phyloP scores from a whole-genome alignment of 92 coral and sea anemone genomes.

The Micromussa lordhowensis region DNA sequence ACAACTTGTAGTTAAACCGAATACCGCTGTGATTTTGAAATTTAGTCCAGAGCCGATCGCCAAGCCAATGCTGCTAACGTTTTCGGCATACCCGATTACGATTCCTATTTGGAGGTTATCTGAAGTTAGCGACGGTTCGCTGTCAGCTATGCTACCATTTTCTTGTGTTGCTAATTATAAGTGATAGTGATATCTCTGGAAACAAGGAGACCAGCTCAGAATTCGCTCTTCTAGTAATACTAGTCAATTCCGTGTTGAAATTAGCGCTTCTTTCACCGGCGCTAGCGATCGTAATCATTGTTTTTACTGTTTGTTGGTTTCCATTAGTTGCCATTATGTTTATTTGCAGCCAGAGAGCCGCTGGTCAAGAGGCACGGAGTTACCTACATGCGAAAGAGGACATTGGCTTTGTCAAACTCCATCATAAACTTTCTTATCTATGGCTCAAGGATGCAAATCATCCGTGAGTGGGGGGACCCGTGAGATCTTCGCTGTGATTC shows the following conservation, averaged over 20 bases:
- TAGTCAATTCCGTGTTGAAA: conserved; percentile 26
- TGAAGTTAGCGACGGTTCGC: not conserved
- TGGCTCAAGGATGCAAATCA: not conserved
- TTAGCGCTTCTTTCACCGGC: conserved; percentile 54
- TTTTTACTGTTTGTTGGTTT: conserved; percentile 56
- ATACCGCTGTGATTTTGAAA: too few relatives aligned
- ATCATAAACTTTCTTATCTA: conserved; percentile 20
- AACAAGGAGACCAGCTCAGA: not conserved
- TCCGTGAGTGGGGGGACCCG: not conserved
- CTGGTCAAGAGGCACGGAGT: conserved; percentile 6
- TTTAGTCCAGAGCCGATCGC: too few relatives aligned
- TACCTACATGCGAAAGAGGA: too few relatives aligned
- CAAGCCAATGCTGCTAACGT: too few relatives aligned
- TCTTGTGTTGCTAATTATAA: not conserved
- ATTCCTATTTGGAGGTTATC: not conserved
- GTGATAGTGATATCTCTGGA: not conserved
- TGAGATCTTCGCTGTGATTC: not conserved
- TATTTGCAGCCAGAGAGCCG: not conserved
- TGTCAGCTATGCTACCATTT: not conserved
- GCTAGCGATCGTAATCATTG: conserved; percentile 42
- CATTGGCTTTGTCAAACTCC: conserved; percentile 5
- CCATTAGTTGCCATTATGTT: conserved; percentile 35
- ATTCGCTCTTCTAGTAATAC: not conserved
- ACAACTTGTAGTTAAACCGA: too few relatives aligned
- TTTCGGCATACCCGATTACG: too few relatives aligned